Evolutionary conservation across 2,888 invertebrate species (phyloP).

Genomic region (Corbicula japonica): DNA sequence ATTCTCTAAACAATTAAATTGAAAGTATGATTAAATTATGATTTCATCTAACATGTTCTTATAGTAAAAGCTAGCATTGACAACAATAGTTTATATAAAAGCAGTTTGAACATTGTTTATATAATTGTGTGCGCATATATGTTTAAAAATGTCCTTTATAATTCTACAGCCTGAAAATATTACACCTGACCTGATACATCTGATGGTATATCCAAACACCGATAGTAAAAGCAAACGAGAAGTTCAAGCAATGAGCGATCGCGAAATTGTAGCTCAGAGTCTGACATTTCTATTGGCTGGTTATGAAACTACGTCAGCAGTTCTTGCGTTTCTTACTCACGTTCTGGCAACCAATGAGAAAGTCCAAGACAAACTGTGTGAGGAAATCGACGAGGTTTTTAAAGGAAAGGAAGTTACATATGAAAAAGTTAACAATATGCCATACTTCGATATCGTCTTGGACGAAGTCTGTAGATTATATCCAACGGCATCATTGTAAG

Average conservation of each 20-base stretch:
- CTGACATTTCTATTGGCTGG: constrained; percentile 88
- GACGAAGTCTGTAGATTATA: constrained; percentile 86
- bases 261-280: constrained; percentile 83
- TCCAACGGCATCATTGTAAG: constrained; percentile 85
- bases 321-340: constrained; percentile 87
- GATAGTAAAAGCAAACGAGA: constrained; percentile 50
- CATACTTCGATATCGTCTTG: constrained; percentile 86
- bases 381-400: constrained; percentile 85
- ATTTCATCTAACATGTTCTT: too few relatives aligned
- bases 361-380: constrained; percentile 86
- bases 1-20: too few relatives aligned
- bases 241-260: constrained; percentile 70
- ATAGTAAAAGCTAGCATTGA: too few relatives aligned
- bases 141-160: too few relatives aligned
- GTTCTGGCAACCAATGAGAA: constrained; percentile 86
- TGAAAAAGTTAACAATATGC: constrained; percentile 82
- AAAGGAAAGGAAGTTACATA: constrained; percentile 80
- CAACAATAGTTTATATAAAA: too few relatives aligned
- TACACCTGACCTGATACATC: constrained; percentile 85
- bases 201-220: constrained; percentile 85
- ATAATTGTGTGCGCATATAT: too few relatives aligned
- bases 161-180: constrained; percentile 70
- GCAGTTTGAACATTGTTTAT: too few relatives aligned
- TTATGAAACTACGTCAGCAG: constrained; percentile 88
- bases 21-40: too few relatives aligned